phyloP scores from a whole-genome alignment of 2,888 invertebrate species.

The Phragmatobia fuliginosa region DNA sequence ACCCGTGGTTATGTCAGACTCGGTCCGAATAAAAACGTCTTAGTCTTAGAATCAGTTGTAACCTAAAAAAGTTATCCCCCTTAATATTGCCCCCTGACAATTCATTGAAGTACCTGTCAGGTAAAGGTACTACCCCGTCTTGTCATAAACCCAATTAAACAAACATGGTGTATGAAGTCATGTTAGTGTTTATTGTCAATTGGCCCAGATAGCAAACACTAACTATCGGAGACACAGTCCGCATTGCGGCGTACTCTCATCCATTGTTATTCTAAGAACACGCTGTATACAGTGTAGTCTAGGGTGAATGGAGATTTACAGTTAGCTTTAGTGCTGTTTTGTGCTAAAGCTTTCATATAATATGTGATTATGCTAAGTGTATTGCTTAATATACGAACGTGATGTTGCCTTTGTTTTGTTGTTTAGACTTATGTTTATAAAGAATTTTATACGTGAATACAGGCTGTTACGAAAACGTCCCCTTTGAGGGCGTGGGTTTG shows the following conservation, averaged over 20 bases:
- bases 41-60: too few species aligned
- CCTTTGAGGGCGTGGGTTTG: too few species aligned
- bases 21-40: too few species aligned
- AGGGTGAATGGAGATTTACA: constrained; percentile 9
- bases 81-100: too few species aligned
- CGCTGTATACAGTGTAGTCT: not conserved
- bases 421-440: not conserved
- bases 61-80: too few species aligned
- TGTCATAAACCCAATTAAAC: constrained; percentile 10
- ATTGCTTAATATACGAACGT: not conserved
- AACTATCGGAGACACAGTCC: constrained; percentile 50
- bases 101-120: not conserved
- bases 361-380: constrained; percentile 8
- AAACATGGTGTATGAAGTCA: constrained; percentile 57
- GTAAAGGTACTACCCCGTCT: not conserved
- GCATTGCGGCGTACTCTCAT: constrained; percentile 22
- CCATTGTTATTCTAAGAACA: constrained; percentile 24
- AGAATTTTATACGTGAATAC: not conserved
- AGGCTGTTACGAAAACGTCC: not conserved
- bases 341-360: constrained; percentile 3
- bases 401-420: not conserved
- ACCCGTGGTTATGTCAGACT: too few species aligned
- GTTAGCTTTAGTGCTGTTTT: constrained; percentile 2
- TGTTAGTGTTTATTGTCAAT: constrained; percentile 66
- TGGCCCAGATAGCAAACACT: constrained; percentile 65